Evolutionary conservation across 2,888 invertebrate species (phyloP), one percentile per base, ranked within the genome.

Genomic region (Pyrgus malvae): DNA sequence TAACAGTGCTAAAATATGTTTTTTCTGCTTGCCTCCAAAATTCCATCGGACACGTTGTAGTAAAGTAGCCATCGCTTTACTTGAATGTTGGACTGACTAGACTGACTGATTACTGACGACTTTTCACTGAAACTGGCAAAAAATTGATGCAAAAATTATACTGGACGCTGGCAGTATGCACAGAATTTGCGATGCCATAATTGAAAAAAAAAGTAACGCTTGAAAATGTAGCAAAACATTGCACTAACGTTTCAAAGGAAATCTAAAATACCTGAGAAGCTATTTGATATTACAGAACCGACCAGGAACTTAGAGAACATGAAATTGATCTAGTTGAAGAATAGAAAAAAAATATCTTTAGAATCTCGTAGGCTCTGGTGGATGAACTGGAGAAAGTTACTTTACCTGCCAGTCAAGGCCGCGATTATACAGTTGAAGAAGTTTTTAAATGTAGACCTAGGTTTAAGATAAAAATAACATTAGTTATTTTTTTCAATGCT

Each of bases 301-400:
- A 3, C n/a, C n/a, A 23, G 6, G 17, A 37, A 37, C 37, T 37
- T 37, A 17, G 14, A 37, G 37, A 37, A 37, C 37, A 37, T 37
- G 37, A 37, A 37, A 37, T 37, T 17, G 37, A 16, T 37, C 37
- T 37, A 37, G 16, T 37, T 37, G 37, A 16, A 17, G n/a, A 37
- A 37, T 37, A 14, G 37, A 37, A 37, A 37, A 37, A 37, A 11
- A 2, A 11, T 17, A 35, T 35, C 16, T 35, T 35, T 35, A 35
- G 6, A 9, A 35, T 17, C 35, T 17, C 35, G 9, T 9, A 21
- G n/a, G 21, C 38, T 38, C 21, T 21, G n/a, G 21, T 11, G 9
- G 21, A 38, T 19, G 21, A 21, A 38, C 19, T 21, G n/a, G 19
- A 38, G 37, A 37, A 37, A 37, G 19, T 21, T 3, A 38, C 21